Conservation (phyloP, 2,888 invertebrate species). For the Callimorpha dominula region DNA sequence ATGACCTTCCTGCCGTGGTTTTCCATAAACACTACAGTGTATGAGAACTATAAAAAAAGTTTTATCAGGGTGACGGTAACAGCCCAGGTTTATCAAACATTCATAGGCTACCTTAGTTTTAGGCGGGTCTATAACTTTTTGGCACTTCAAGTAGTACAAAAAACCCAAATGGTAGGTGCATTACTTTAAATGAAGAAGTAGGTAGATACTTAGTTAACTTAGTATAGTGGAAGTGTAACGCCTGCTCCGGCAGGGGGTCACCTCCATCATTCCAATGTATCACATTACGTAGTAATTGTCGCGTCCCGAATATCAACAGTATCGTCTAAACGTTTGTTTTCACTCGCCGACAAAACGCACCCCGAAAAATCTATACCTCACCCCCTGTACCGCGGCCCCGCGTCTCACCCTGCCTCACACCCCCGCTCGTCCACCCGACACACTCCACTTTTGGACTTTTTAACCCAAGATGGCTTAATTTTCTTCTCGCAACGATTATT, state of each 20-base stretch:
- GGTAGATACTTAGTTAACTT: background rate
- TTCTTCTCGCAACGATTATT: conserved; percentile 73
- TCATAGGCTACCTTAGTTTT: too few relatives aligned
- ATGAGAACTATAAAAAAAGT: too few relatives aligned
- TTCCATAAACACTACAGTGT: too few relatives aligned
- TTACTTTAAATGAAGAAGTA: background rate
- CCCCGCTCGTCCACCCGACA: conserved; percentile 40
- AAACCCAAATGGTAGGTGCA: background rate
- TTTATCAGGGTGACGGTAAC: too few relatives aligned
- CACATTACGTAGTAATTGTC: conserved; percentile 41
- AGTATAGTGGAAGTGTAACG: background rate
- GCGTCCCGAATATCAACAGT: conserved; percentile 41
- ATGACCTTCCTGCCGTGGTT: too few relatives aligned
- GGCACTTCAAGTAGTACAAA: too few relatives aligned
- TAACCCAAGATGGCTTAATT: conserved; percentile 84
- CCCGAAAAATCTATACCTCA: conserved; percentile 76
- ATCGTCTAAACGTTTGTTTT: conserved; percentile 74
- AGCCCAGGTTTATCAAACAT: too few relatives aligned
- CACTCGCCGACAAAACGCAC: conserved; percentile 64
- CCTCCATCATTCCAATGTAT: conserved; percentile 13
- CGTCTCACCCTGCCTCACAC: conserved; percentile 30
- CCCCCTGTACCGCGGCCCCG: conserved; percentile 41
- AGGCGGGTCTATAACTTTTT: too few relatives aligned
- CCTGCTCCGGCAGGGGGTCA: background rate
- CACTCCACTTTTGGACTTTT: conserved; percentile 78